A percentile compares a stretch with the other conserved stretches of the same genome.
phyloP scores from a whole-genome alignment of 2,888 invertebrate species.

The Pantelozetes paolii region DNA sequence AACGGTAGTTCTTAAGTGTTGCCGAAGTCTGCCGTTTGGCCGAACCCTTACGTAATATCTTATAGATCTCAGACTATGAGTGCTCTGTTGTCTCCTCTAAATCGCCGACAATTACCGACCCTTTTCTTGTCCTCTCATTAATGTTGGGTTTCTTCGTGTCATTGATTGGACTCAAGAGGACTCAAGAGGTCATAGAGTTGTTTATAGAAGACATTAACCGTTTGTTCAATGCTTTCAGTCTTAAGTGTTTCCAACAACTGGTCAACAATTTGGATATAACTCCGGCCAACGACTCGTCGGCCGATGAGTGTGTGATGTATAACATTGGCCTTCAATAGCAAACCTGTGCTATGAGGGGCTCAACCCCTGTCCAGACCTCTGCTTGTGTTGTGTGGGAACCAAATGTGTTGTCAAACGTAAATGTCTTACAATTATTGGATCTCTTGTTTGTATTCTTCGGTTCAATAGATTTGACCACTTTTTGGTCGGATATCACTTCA shows the following conservation, averaged over 20 bases:
- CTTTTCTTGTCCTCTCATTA: slow-evolving; percentile 59
- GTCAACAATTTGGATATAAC: slow-evolving; percentile 86
- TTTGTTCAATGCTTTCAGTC: slow-evolving; percentile 69
- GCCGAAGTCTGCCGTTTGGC: slow-evolving; percentile 86
- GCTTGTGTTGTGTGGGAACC: slow-evolving; percentile 73
- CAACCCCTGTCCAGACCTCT: slow-evolving; percentile 80
- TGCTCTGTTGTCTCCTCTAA: slow-evolving; percentile 85
- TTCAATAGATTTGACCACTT: slow-evolving; percentile 65
- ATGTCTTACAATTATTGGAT: slow-evolving; percentile 65
- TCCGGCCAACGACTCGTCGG: slow-evolving; percentile 73
- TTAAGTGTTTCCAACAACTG: slow-evolving; percentile 83
- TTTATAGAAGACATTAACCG: slow-evolving; percentile 91
- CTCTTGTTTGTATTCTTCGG: slow-evolving; percentile 55
- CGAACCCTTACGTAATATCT: slow-evolving; percentile 67
- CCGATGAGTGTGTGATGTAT: slow-evolving; percentile 57
- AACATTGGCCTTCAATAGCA: slow-evolving; percentile 84
- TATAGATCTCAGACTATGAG: slow-evolving; percentile 76
- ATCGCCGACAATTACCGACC: slow-evolving; percentile 84
- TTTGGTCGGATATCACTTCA: slow-evolving; percentile 58
- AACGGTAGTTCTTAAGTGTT: slow-evolving; percentile 88
- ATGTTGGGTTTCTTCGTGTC: slow-evolving; percentile 55
- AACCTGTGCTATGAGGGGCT: slow-evolving; percentile 87
- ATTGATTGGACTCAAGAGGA: slow-evolving; percentile 65
- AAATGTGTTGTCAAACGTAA: slow-evolving; percentile 81
- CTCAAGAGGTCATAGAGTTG: slow-evolving; percentile 90